Percentiles rank a stretch among this genome's conserved stretches.
phyloP scores from a whole-genome alignment of 92 coral and sea anemone genomes.

The Palythoa grandis region DNA sequence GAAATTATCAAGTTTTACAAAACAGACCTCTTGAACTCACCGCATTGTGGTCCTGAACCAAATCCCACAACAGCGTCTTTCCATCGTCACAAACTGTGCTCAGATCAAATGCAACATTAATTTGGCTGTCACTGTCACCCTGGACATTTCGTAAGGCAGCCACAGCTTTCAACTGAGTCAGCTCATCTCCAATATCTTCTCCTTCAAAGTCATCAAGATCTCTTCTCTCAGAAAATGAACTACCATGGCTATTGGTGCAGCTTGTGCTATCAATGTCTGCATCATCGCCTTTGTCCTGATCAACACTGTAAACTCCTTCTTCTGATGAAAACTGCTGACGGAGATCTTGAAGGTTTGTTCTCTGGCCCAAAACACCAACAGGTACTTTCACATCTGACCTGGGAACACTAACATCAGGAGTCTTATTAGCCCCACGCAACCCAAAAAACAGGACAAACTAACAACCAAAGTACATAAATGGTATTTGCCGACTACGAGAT shows the following conservation, averaged over 20 bases:
- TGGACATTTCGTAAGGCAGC: slow-evolving; percentile 77
- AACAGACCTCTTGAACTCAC: slow-evolving; percentile 49
- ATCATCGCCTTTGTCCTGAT: slow-evolving; percentile 82
- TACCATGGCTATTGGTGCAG: slow-evolving; percentile 91
- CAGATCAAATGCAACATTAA: slow-evolving; percentile 81
- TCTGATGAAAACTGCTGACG: slow-evolving; percentile 67
- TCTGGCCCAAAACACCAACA: slow-evolving; percentile 40
- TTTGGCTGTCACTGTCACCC: slow-evolving; percentile 66
- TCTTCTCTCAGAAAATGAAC: slow-evolving; percentile 89
- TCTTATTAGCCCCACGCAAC: too few relatives aligned
- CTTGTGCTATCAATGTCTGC: slow-evolving; percentile 95
- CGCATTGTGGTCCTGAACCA: slow-evolving; percentile 95
- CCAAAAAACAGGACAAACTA: too few relatives aligned
- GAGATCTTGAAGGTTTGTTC: slow-evolving; percentile 57
- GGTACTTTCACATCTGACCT: slow-evolving; percentile 31
- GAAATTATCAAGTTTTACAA: not conserved
- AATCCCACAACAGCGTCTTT: slow-evolving; percentile 96
- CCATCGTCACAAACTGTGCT: slow-evolving; percentile 94
- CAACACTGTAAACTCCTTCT: slow-evolving; percentile 75
- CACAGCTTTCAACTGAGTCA: slow-evolving; percentile 77
- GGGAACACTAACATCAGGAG: slow-evolving; percentile 38
- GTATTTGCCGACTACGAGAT: too few relatives aligned
- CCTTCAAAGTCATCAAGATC: slow-evolving; percentile 97
- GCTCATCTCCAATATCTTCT: slow-evolving; percentile 86
- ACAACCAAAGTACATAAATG: too few relatives aligned